Evolutionary conservation across 2,113 vertebrate genomes (phyloP).

Genomic region (Sclerurus mexicanus): DNA sequence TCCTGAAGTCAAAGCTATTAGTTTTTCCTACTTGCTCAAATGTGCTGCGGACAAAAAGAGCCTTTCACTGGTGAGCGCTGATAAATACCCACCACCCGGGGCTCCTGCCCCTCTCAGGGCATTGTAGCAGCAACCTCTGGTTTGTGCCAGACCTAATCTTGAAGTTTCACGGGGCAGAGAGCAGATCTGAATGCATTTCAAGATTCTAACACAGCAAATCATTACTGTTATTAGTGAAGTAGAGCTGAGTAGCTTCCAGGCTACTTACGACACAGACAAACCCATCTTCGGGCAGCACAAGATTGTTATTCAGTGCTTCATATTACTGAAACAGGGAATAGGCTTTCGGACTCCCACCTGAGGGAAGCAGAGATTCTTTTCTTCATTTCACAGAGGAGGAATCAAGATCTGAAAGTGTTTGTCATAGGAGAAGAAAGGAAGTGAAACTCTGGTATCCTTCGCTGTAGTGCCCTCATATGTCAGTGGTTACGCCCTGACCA

Average conservation of each 20-base stretch:
- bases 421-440: not conserved
- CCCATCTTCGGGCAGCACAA: not conserved
- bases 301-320: not conserved
- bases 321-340: not conserved
- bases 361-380: not conserved
- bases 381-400: not conserved
- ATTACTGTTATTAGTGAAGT: not conserved
- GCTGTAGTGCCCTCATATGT: not conserved
- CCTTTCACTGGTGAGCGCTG: not conserved
- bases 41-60: not conserved
- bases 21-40: conserved; percentile 28
- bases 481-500: not conserved
- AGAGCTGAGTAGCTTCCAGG: not conserved
- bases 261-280: not conserved
- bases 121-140: not conserved
- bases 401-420: not conserved
- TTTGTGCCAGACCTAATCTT: not conserved
- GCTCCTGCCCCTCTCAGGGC: not conserved
- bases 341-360: not conserved
- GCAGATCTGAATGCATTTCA: not conserved
- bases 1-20: conserved; percentile 43
- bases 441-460: not conserved
- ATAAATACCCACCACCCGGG: not conserved
- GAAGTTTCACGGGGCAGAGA: not conserved
- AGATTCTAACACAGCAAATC: not conserved